These are phyloP conservation scores for Aurelia sp. DNA, from an alignment of 30 jellyfish, hydroid and myxozoan species.

Conservation along the genomic window DNA sequence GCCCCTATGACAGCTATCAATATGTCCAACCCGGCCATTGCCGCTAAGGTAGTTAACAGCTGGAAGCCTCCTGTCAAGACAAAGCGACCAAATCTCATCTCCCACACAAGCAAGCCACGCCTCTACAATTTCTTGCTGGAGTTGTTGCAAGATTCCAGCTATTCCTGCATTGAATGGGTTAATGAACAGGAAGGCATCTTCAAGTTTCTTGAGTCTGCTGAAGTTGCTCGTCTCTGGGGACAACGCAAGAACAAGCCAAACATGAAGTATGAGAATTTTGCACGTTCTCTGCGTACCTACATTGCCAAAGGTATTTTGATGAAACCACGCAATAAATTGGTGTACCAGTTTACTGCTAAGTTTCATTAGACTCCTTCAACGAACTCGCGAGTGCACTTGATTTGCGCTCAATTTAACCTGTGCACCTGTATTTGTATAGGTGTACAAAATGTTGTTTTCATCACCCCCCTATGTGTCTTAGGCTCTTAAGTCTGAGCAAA, in stretches of 20 bases:
- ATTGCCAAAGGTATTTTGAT: conserved; percentile 87
- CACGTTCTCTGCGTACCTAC: conserved; percentile 92
- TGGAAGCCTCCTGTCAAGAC: conserved; percentile 39
- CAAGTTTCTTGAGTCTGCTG: conserved; percentile 85
- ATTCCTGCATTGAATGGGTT: conserved; percentile 90
- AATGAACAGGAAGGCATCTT: conserved; percentile 74
- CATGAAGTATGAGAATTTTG: conserved; percentile 96
- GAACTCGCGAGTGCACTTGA: conserved; percentile 34
- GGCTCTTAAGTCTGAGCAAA: conserved; percentile 59
- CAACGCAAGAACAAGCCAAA: conserved; percentile 88
- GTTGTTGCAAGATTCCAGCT: conserved; percentile 64
- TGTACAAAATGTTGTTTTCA: conserved; percentile 73
- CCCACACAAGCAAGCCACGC: conserved; percentile 79
- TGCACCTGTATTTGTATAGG: conserved; percentile 60
- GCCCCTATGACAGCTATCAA: neutral
- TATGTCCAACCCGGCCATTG: neutral
- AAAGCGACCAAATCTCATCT: conserved; percentile 12
- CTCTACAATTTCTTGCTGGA: conserved; percentile 75
- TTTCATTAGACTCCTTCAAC: neutral
- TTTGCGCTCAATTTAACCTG: conserved; percentile 33
- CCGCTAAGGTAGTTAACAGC: neutral
- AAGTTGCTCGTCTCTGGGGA: conserved; percentile 95
- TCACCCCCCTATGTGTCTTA: conserved; percentile 63
- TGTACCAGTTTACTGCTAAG: conserved; percentile 79
- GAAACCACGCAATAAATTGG: conserved; percentile 92